Evolutionary conservation across 1,140 invertebrate genomes (phyloP).

Genomic region (Pomacea maculata): DNA sequence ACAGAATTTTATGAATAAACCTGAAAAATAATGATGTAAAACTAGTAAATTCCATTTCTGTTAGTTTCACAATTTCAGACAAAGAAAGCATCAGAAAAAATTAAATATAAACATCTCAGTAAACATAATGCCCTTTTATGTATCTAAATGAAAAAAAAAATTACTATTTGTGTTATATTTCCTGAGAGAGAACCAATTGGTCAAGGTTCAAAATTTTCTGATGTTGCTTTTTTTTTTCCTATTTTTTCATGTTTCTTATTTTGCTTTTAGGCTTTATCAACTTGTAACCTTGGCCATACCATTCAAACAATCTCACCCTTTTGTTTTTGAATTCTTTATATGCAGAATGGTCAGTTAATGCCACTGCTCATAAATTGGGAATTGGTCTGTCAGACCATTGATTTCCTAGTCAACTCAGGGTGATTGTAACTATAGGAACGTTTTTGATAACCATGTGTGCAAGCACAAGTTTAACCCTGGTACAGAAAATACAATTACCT

Average conservation of each 20-base stretch:
- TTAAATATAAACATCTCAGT: no score
- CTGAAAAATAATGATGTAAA: not conserved
- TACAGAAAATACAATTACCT: conserved; percentile 36
- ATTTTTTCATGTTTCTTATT: not conserved
- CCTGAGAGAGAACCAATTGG: no score
- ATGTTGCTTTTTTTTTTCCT: not conserved
- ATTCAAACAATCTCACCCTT: no score
- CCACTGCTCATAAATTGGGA: no score
- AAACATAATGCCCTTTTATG: no score
- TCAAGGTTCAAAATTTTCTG: no score
- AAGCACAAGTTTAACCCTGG: not conserved
- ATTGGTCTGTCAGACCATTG: not conserved
- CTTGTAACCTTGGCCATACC: not conserved
- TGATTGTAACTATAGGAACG: no score
- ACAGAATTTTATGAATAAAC: not conserved
- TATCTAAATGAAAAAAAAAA: no score
- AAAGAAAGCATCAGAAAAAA: no score
- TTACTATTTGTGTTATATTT: no score
- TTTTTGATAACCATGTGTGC: not conserved
- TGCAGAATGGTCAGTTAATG: no score
- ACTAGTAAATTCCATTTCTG: not conserved
- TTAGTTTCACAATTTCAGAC: not conserved
- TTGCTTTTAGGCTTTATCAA: not conserved
- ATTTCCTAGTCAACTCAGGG: not conserved
- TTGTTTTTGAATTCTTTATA: no score